phyloP scores from a whole-genome alignment of 1,140 invertebrate species.

The Adelges cooleyi region DNA sequence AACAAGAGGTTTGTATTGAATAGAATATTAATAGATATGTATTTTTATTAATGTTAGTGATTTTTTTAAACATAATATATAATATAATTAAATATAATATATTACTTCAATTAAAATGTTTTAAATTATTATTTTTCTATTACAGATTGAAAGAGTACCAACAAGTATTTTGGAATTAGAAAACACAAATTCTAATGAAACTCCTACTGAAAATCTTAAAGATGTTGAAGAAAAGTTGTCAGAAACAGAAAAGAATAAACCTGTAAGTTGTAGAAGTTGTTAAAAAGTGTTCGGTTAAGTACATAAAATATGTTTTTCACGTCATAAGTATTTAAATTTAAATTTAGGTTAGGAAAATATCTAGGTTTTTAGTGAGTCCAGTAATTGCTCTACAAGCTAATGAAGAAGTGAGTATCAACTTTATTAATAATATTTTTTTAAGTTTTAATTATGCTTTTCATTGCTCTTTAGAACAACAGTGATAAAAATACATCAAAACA shows the following conservation, averaged over 20 bases:
- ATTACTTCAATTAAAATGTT: too few relatives aligned
- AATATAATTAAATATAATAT: too few relatives aligned
- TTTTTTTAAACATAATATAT: too few relatives aligned
- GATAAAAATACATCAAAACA: neutral
- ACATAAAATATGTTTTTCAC: too few relatives aligned
- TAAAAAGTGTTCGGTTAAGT: too few relatives aligned
- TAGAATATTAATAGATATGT: too few relatives aligned
- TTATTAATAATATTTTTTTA: neutral
- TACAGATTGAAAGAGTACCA: neutral
- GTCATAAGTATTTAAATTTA: too few relatives aligned
- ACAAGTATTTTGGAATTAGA: neutral
- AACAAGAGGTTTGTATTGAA: slow-evolving; percentile 6
- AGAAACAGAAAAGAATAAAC: slow-evolving; percentile 11
- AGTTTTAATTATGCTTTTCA: neutral
- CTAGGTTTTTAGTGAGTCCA: slow-evolving; percentile 65
- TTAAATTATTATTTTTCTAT: too few relatives aligned
- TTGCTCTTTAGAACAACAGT: neutral
- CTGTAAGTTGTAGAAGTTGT: neutral
- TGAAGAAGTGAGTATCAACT: slow-evolving; percentile 1
- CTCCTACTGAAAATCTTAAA: neutral
- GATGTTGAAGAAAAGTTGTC: neutral
- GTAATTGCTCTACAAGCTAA: slow-evolving; percentile 38
- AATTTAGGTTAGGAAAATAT: slow-evolving; percentile 52
- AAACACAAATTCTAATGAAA: neutral
- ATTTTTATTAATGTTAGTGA: too few relatives aligned